A percentile compares a stretch with the other conserved stretches of the same genome.
Evolutionary conservation across 2,113 vertebrate species (phyloP).

Genomic region (Suricata suricatta): DNA sequence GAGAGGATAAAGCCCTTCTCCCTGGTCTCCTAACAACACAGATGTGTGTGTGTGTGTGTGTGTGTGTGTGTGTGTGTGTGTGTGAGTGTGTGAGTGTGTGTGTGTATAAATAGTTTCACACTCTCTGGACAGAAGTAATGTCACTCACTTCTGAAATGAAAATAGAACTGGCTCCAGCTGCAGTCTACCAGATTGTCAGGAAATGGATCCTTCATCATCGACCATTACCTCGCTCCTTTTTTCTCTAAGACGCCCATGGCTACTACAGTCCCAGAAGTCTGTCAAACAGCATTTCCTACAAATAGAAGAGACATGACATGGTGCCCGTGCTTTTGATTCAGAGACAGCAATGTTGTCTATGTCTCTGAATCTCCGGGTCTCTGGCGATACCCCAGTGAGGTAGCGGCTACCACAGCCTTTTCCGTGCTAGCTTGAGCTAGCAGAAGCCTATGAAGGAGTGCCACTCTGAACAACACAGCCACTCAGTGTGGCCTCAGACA

Average conservation of each 20-base stretch:
- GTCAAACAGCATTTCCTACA: neutral
- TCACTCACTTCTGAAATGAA: slow-evolving; percentile 13
- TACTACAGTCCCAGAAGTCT: neutral
- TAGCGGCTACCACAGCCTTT: neutral
- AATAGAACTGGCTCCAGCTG: neutral
- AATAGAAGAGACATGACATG: neutral
- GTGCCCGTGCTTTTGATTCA: neutral
- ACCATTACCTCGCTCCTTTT: neutral
- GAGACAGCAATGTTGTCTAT: no score
- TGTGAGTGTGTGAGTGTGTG: no score
- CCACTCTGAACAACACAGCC: neutral
- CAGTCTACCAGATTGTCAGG: neutral
- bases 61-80: no score
- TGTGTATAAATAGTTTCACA: neutral
- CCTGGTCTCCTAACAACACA: neutral
- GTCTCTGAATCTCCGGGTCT: neutral
- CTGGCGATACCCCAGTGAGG: neutral
- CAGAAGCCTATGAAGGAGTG: neutral
- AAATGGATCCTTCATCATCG: neutral
- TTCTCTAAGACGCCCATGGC: neutral
- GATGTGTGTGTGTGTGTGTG: neutral
- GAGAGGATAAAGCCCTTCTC: neutral
- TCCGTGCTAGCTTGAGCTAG: neutral
- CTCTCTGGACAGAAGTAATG: neutral
- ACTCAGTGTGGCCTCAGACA: neutral